Base-by-base conservation (phyloP, 2,888 invertebrate genomes). In the Diachrysia chrysitis region DNA sequence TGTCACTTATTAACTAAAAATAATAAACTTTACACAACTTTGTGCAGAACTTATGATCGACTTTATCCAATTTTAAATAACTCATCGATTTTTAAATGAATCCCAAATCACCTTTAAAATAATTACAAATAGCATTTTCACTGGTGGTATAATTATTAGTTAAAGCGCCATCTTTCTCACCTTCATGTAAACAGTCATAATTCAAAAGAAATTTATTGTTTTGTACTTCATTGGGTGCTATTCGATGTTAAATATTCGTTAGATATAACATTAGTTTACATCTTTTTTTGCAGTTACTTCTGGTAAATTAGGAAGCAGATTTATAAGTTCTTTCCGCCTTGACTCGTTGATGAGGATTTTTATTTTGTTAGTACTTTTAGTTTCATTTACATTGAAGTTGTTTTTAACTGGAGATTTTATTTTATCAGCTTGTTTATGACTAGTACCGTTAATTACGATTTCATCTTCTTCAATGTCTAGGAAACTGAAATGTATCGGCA, bases 401-500 rank as follows among this genome's bases (percentile, higher is more conserved):
- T 19, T 9, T 21, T 51, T 21, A 7, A 6, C 54, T 53, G 25
- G 21, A 61, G 32, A 64, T 42, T 55, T 21, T 17, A 10, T 21
- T 10, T 19, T 16, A 9, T 19, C 17, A 16, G 57, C 51, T 9
- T 21, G 29, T 12, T 57, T 46, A 5, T 0, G 5, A 2, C 16
- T 12, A 54, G 3, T 37, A 2, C 37, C n/a, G n/a, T 48, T 51
- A 21, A 19, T 12, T 9, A n/a, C 21, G 16, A n/a, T 29, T 5
- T 7, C 21, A 19, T 62, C 42, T 42, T 58, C 69, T 16, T 29
- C 46, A 16, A 60, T 7, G 66, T 84, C 81, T 54, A 84, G 66
- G 63, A 87, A 89, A 61, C 68, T 80, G 35, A 89, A 85, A 46
- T 59, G 83, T 54, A 68, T 85, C 0, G 88, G 83, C 25, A 84